phyloP scores from a whole-genome alignment of 2,113 vertebrate species.

The Salminus brasiliensis region DNA sequence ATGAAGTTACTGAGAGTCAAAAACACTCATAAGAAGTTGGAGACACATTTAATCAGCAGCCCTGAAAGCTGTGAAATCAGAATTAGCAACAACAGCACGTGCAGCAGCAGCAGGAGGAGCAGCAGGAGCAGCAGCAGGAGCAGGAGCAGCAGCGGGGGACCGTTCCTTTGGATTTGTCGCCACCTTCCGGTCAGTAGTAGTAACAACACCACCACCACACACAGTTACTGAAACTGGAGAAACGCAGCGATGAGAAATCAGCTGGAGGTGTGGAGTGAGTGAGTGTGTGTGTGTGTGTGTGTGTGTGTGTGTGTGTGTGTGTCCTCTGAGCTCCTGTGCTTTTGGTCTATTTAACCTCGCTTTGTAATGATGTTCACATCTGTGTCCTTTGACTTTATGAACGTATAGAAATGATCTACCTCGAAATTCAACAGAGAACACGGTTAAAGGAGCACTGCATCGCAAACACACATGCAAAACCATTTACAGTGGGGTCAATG shows the following conservation, averaged over 20 bases:
- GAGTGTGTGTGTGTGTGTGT: no score
- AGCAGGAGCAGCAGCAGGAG: not conserved
- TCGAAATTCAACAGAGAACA: no score
- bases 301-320: no score
- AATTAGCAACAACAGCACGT: not conserved
- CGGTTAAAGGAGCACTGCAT: no score
- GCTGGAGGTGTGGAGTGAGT: no score
- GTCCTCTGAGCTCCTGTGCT: not conserved
- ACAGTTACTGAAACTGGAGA: not conserved
- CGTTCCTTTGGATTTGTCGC: conserved; percentile 53
- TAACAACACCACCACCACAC: not conserved
- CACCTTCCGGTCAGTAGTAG: conserved; percentile 55
- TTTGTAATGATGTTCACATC: no score
- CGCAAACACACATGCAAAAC: not conserved
- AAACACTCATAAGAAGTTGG: no score
- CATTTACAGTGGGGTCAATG: not conserved
- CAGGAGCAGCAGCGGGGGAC: not conserved
- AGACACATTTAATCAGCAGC: conserved; percentile 6
- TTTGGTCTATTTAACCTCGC: not conserved
- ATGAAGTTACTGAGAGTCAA: no score
- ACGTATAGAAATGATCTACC: no score
- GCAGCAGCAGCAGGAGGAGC: not conserved
- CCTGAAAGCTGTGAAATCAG: no score
- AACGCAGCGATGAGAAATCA: not conserved
- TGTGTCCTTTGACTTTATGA: not conserved